Base-by-base conservation (phyloP, 2,113 vertebrate species). In the Ochotona curzoniae region DNA sequence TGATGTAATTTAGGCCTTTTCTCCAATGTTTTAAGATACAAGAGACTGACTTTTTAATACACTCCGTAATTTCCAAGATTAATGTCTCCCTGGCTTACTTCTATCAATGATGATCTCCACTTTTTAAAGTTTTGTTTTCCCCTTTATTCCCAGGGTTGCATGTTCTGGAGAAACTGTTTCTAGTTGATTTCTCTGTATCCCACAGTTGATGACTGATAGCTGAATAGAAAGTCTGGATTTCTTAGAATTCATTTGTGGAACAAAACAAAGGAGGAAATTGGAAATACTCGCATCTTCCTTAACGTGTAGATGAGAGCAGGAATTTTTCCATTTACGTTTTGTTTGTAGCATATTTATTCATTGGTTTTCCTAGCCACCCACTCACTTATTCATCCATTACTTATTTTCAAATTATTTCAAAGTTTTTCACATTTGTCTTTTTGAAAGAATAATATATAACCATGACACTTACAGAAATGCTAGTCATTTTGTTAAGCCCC, bases 351-450 rank as follows among this genome's bases (percentile, higher is more conserved):
- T 61, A 28, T 54, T 76, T 76, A 66, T 73, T 67, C 44, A 20
- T n/a, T 87, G 64, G 7, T 83, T 84, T 91, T 54, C 69, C 54
- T 38, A 63, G 14, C 20, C 30, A 18, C 14, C 26, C 4, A 73
- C 18, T 69, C 30, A 76, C 2, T 14, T 28, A 92, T 44, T 80
- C 4, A 44, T 75, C n/a, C 75, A 13, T 82, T 70, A 75, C 23
- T 74, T 87, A 54, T 47, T 71, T 26, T 6, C 11, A 75, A 49
- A 49, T 90, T 12, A 32, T 21, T 38, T 90, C 63, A 35, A 66
- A 54, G 8, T 60, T 85, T 74, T 85, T 93, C 54, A n/a, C 2
- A 66, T 44, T 94, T 93, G n/a, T 92, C 12, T 83, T 47, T 38
- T 14, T 71, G 30, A 82, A 92, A 90, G 47, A 81, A 30, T 54